Base-by-base conservation (phyloP, 1,140 invertebrate species). In the Hycleus phaleratus region DNA sequence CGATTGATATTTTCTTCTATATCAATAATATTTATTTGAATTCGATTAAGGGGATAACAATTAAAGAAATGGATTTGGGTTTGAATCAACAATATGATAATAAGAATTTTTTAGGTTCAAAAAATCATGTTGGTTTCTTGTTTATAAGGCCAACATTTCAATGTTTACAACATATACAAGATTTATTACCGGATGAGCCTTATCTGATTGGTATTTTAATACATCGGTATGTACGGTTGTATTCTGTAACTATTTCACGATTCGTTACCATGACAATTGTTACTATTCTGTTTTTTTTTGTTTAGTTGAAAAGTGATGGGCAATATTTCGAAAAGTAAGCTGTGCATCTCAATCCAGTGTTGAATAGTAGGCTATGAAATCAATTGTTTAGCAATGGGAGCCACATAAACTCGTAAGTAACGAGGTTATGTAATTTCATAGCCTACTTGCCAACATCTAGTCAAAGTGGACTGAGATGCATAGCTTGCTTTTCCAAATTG, bases 81-180 rank as follows among this genome's bases (percentile, higher is more conserved):
- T 81, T 79, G 66, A 32, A 32, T 32, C 32, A 32, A 32, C 32
- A n/a, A 42, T 83, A 80, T 49, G 78, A 80, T 38, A 79, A 73
- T 40, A 74, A 75, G 43, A 81, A 82, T 65, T 82, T 93, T 62
- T 76, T 93, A 43, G 87, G 82, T 45, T 88, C 86, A n/a, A 81
- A 84, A 39, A 88, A 93, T 56, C 88, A 92, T 67, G 86, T 86
- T 38, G 91, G 91, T 26, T 92, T 94, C 73, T 77, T 94, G 1
- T 94, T 87, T 64, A 85, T 94, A 53, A 77, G 86, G 51, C 85
- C 89, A 12, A 87, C 87, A 10, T 86, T 91, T 72, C 91, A 94
- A 65, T 93, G 90, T 75, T 74, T 93, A 46, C 84, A 88, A 61
- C 4, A 32, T 3, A 5, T 32, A 42, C 86, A 90, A 67, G 75